Percentiles rank a stretch among this genome's conserved stretches.
These are phyloP conservation scores for Mus caroli DNA, from an alignment of 2,797 vertebrate species.

Conservation along the genomic window DNA sequence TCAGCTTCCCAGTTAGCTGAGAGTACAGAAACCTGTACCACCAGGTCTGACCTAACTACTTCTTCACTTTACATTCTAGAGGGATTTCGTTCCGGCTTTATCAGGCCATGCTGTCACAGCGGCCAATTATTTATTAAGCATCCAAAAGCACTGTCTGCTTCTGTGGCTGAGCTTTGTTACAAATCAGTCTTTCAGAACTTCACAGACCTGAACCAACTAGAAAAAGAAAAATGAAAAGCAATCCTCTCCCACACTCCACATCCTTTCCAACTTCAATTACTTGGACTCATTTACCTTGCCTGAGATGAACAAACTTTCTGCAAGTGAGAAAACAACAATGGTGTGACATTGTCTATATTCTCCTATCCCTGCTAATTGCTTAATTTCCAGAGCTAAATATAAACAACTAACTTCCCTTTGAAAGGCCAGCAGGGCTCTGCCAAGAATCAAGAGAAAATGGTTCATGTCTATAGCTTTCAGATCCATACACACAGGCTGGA, in stretches of 20 bases:
- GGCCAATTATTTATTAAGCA: constrained; percentile 66
- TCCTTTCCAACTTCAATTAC: constrained; percentile 65
- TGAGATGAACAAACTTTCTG: constrained; percentile 19
- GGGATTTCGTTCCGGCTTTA: constrained; percentile 55
- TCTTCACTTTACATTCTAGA: constrained; percentile 41
- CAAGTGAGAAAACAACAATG: constrained; percentile 47
- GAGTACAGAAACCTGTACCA: neutral
- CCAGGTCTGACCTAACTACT: neutral
- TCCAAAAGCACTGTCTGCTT: constrained; percentile 9
- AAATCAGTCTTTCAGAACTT: constrained; percentile 64
- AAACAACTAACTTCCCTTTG: constrained; percentile 44
- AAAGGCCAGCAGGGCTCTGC: constrained; percentile 37
- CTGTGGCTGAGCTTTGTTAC: constrained; percentile 20
- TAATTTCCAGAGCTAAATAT: constrained; percentile 71
- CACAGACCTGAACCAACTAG: constrained; percentile 71
- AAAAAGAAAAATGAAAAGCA: constrained; percentile 68
- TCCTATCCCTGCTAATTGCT: constrained; percentile 65
- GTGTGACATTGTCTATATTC: constrained; percentile 52
- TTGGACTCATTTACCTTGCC: constrained; percentile 57
- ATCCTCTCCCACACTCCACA: neutral
- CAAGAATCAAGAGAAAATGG: constrained; percentile 19
- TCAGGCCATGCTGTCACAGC: constrained; percentile 39
- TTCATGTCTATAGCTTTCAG: neutral
- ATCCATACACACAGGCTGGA: neutral
- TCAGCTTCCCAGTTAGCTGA: neutral